Base-by-base conservation (phyloP, 2,797 vertebrate species). In the Sus cebifrons region DNA sequence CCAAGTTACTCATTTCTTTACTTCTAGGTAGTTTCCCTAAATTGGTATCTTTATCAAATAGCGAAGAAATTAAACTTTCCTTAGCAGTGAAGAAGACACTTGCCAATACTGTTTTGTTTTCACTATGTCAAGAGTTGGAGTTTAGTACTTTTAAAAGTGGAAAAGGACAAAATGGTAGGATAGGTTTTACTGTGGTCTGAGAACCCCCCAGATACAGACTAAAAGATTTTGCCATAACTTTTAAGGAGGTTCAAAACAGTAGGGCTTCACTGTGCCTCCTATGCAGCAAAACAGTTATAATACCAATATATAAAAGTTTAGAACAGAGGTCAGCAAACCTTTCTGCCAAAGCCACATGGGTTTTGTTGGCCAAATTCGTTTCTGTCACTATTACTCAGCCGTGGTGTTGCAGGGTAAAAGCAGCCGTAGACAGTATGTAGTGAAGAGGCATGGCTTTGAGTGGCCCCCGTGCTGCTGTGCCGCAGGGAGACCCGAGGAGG, bases 11-110 rank as follows among this genome's bases (percentile, higher is more conserved):
- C 32, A n/a, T 67, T 74, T 71, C 70, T 95, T 92, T 78, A 60
- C 77, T 92, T 92, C 68, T 91, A 93, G 60, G 49, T 89, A 64
- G 17, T 77, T 93, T 96, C 64, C n/a, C 67, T 83, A 92, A 88
- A 60, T 40, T 27, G 89, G 3, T 79, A 18, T 60, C 18, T 85
- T 88, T 79, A 93, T 89, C 78, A 90, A 78, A 74, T 86, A 29
- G 25, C 54, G 40, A 74, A 84, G 83, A 96, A 94, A 78, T 88
- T 79, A 73, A 93, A 86, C 58, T 81, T 95, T 52, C 36, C 44
- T 27, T 85, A 93, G 67, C 36, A 93, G 5, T 52, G 21, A 65
- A 83, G 78, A 81, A 92, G 81, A 79, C 71, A 56, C 20, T 94
- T 89, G 36, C 64, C 64, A 65, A 1, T 73, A 36, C 29, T 91